A percentile compares a stretch with the other conserved stretches of the same genome.
These are phyloP conservation scores for Ochropacha duplaris DNA, from an alignment of 2,888 invertebrate genomes.

Conservation along the genomic window DNA sequence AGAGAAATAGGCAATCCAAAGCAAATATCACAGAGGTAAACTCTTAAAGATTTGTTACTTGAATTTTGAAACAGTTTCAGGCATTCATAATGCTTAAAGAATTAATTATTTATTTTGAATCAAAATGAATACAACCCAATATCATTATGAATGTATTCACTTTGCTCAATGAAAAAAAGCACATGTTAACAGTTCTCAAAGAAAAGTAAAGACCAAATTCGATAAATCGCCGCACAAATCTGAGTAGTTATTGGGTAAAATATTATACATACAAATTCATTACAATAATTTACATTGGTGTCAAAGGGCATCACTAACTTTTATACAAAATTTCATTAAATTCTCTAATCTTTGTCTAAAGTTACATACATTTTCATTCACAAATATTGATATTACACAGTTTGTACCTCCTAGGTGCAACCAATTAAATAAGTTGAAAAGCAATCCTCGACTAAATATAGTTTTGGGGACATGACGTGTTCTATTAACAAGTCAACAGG, in stretches of 20 bases:
- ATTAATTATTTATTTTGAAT: slow-evolving; percentile 32
- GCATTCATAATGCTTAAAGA: slow-evolving; percentile 69
- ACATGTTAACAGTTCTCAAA: slow-evolving; percentile 45
- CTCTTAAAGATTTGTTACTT: slow-evolving; percentile 51
- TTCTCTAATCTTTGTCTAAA: slow-evolving; percentile 17
- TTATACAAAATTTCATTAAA: not conserved
- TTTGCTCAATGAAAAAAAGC: slow-evolving; percentile 42
- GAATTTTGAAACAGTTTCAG: slow-evolving; percentile 48
- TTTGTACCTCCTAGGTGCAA: slow-evolving; percentile 19
- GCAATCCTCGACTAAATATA: no score
- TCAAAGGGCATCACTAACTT: slow-evolving; percentile 8
- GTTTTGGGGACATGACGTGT: no score
- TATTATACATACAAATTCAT: slow-evolving; percentile 17
- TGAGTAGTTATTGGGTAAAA: not conserved
- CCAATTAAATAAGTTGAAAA: no score
- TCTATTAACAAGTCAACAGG: no score
- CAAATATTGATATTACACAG: not conserved
- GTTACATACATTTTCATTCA: slow-evolving; percentile 11
- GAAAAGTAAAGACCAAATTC: slow-evolving; percentile 58
- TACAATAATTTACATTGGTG: slow-evolving; percentile 18
- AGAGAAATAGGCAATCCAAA: slow-evolving; percentile 18
- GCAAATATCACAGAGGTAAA: slow-evolving; percentile 45
- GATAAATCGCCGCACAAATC: slow-evolving; percentile 19
- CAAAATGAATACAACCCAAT: slow-evolving; percentile 65
- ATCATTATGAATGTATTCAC: slow-evolving; percentile 50